Percentiles rank a stretch among this genome's conserved stretches.
Evolutionary conservation across 2,113 vertebrate genomes (phyloP).

Genomic region (Micromys minutus): DNA sequence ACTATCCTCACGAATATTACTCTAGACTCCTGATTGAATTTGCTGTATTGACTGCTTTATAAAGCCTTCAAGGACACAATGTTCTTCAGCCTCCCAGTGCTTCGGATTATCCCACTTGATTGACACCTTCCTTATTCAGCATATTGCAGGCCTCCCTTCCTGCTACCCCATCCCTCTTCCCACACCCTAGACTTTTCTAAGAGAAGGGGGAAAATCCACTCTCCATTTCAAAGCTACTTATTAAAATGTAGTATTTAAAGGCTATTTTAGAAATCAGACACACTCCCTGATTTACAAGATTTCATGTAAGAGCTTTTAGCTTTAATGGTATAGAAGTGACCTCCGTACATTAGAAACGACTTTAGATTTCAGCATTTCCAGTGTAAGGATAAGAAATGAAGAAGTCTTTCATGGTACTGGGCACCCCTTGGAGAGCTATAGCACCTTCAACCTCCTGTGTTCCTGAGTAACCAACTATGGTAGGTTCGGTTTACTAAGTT

Average conservation of each 20-base stretch:
- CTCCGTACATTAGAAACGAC: neutral
- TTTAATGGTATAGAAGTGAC: neutral
- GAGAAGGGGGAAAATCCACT: neutral
- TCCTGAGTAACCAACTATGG: neutral
- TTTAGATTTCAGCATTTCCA: neutral
- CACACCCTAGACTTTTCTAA: neutral
- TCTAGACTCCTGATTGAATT: constrained; percentile 16
- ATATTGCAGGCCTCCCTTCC: neutral
- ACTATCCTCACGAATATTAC: neutral
- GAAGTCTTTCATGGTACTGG: neutral
- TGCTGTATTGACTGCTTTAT: neutral
- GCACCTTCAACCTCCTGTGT: no score
- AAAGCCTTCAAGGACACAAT: neutral
- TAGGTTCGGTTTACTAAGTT: neutral
- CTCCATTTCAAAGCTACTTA: neutral
- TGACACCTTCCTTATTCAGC: neutral
- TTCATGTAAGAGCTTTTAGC: neutral
- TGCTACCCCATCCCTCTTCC: neutral
- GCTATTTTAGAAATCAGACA: neutral
- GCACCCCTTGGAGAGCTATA: neutral
- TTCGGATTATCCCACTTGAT: constrained; percentile 16
- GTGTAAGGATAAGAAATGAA: neutral
- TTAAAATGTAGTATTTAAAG: neutral
- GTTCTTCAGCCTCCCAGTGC: neutral
- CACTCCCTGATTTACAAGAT: neutral